Conservation (phyloP, 2,113 vertebrate genomes). For the Anthoscopus minutus region DNA sequence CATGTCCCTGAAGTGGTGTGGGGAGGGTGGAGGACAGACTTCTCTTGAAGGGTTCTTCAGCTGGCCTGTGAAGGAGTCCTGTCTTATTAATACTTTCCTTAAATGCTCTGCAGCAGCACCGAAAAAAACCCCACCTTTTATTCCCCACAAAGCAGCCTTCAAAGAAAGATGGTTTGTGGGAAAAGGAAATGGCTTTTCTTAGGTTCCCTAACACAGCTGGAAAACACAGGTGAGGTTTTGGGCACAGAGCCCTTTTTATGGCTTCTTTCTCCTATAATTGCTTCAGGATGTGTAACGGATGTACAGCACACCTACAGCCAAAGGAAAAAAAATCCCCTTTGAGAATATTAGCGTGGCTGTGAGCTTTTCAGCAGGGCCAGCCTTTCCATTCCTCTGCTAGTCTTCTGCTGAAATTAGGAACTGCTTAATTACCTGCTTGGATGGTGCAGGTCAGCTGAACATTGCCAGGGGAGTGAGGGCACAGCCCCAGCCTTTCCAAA, state of each 20-base stretch:
- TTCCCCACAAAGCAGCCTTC: slow-evolving; percentile 15
- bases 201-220: slow-evolving; percentile 30
- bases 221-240: slow-evolving; percentile 39
- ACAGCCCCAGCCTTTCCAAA: not conserved
- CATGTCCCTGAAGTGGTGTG: not conserved
- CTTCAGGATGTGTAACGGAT: slow-evolving; percentile 6
- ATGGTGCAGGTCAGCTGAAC: not conserved
- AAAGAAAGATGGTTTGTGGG: slow-evolving; percentile 27
- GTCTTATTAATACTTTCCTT: not conserved
- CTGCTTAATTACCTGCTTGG: not conserved
- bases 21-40: not conserved
- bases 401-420: not conserved
- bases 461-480: not conserved
- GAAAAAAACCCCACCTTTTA: not conserved
- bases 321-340: not conserved
- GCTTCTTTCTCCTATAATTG: not conserved
- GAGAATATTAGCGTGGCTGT: not conserved
- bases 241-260: slow-evolving; percentile 14
- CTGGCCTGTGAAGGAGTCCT: not conserved
- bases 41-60: not conserved
- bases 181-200: slow-evolving; percentile 51
- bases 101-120: not conserved
- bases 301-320: not conserved
- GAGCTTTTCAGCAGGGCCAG: not conserved
- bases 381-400: not conserved